These are phyloP conservation scores for Pluvialis apricaria DNA, from an alignment of 2,113 vertebrate genomes.

Conservation along the genomic window DNA sequence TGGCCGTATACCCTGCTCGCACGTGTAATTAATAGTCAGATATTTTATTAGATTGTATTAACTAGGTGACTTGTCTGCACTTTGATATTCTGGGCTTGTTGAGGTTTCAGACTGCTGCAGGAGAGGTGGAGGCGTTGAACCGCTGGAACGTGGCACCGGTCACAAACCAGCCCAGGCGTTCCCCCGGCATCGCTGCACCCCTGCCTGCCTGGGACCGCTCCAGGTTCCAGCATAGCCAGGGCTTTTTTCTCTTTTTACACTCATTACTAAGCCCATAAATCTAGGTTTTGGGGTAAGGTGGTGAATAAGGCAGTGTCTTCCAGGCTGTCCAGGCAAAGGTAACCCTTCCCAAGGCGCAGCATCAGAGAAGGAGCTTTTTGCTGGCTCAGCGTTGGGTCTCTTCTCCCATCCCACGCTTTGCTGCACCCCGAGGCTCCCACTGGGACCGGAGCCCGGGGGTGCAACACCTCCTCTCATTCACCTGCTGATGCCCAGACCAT, in stretches of 20 bases:
- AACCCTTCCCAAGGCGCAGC: constrained; percentile 5
- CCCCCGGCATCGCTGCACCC: neutral
- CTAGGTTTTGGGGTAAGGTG: neutral
- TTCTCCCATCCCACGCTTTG: neutral
- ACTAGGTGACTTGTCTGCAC: constrained; percentile 48
- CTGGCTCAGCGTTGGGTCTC: fast-evolving
- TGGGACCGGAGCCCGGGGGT: neutral
- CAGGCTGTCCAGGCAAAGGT: constrained; percentile 36
- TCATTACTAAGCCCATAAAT: constrained; percentile 15
- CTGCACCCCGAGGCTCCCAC: neutral
- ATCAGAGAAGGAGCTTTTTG: neutral
- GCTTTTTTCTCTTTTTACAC: neutral
- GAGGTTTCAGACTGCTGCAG: neutral
- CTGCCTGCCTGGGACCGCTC: neutral
- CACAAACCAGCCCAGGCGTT: neutral
- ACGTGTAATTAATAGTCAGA: neutral
- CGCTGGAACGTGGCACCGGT: neutral
- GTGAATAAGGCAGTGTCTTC: constrained; percentile 16
- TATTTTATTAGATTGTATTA: constrained; percentile 40
- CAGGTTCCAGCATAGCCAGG: neutral
- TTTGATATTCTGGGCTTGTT: neutral
- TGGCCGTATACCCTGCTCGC: neutral
- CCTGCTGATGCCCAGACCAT: neutral
- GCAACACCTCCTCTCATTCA: neutral
- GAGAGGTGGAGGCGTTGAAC: neutral